Percentiles rank a stretch among this genome's conserved stretches.
phyloP scores from a whole-genome alignment of 2,113 vertebrate species.

The Cynopterus brachyotis region DNA sequence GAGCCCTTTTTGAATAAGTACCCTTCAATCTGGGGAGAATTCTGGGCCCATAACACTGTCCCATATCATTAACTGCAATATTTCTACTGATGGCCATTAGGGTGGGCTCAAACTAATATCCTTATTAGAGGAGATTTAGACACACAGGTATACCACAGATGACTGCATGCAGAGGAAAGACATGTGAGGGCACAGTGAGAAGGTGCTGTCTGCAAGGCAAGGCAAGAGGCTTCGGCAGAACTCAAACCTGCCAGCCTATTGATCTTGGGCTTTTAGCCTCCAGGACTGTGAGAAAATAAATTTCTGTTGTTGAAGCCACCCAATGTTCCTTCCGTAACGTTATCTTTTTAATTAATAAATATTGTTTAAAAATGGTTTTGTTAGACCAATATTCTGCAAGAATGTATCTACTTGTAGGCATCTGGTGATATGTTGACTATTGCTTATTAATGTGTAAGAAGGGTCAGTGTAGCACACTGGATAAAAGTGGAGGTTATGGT shows the following conservation, averaged over 20 bases:
- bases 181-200: rapidly evolving
- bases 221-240: background rate
- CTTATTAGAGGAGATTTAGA: background rate
- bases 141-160: background rate
- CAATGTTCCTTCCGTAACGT: background rate
- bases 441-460: background rate
- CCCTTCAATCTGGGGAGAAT: background rate
- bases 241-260: too few relatives aligned
- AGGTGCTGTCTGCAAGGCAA: background rate
- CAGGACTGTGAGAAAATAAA: background rate
- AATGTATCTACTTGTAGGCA: background rate
- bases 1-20: background rate
- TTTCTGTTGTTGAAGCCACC: background rate
- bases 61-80: background rate
- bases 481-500: background rate
- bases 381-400: background rate
- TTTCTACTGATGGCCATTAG: background rate
- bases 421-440: background rate
- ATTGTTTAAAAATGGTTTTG: background rate
- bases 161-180: rapidly evolving
- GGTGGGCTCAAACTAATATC: background rate
- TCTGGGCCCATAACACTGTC: background rate
- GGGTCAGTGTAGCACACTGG: rapidly evolving
- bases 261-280: background rate
- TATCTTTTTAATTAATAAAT: background rate